Percentiles rank a stretch among this genome's conserved stretches.
These are phyloP conservation scores for Caenorhabditis sulstoni DNA, from an alignment of 2,888 invertebrate species.

Conservation along the genomic window DNA sequence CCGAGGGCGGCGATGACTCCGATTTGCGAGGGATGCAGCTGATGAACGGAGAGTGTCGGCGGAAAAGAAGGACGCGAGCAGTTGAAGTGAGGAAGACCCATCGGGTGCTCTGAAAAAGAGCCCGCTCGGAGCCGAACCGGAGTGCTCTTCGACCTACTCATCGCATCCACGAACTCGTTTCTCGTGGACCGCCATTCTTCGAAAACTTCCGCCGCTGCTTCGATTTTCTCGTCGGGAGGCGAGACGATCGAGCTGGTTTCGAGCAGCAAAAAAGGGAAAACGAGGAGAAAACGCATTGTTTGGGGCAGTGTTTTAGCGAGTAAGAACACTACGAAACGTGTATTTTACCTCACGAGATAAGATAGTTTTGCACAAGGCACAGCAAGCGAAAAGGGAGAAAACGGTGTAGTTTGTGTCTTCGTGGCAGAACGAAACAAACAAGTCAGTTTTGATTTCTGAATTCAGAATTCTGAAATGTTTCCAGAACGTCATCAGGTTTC, in stretches of 20 bases:
- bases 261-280: neutral
- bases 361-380: constrained; percentile 32
- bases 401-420: neutral
- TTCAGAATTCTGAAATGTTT: neutral
- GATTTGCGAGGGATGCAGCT: constrained; percentile 59
- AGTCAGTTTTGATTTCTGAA: constrained; percentile 13
- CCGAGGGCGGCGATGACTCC: constrained; percentile 58
- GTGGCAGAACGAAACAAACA: constrained; percentile 1
- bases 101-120: constrained; percentile 41
- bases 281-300: constrained; percentile 1
- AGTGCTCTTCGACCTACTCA: constrained; percentile 20
- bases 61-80: constrained; percentile 8
- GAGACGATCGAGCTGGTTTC: constrained; percentile 17
- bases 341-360: constrained; percentile 28
- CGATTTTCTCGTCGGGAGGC: constrained; percentile 19
- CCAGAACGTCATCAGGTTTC: too few relatives aligned
- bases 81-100: constrained; percentile 42
- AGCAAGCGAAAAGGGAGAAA: too few relatives aligned
- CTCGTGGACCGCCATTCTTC: constrained; percentile 24
- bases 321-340: constrained; percentile 15
- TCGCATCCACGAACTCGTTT: constrained; percentile 28
- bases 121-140: neutral
- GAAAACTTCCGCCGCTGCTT: constrained; percentile 22
- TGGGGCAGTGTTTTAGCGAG: neutral
- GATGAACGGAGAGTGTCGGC: constrained; percentile 34